Evolutionary conservation across 2,888 invertebrate species (phyloP), one percentile per base, ranked within the genome.

Genomic region (Phortica magna): DNA sequence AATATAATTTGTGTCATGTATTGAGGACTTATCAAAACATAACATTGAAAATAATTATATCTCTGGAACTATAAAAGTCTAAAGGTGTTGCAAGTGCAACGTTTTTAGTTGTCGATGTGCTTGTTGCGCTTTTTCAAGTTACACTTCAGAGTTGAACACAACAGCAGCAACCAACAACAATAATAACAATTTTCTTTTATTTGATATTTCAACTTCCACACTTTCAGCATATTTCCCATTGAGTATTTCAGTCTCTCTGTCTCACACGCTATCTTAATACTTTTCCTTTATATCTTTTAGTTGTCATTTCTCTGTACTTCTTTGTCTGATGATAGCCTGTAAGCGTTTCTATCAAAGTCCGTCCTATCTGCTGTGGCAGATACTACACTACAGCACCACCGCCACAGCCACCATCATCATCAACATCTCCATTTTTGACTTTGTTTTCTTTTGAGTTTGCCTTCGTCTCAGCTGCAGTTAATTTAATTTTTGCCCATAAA

Each of bases 401-500:
- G n/a, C n/a, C n/a, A n/a, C n/a, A n/a, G n/a, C 31, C 19, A 48
- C 48, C 67, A 42, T 42, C 14, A 14, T 22, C 48, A 14, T 48
- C 43, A 31, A 48, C 64, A 53, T 72, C 57, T 14, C 12, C 17
- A 59, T 59, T 59, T 59, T 65, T 65, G 65, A 39, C 19, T 41
- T 65, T 17, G 65, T 65, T 85, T 85, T 76, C 73, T 77, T 78
- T 75, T 83, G 77, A 59, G 39, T 55, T 78, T 76, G 65, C 22
- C 76, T 22, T 43, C 57, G 71, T 9, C 76, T 82, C 79, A 82
- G 84, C 82, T 80, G 84, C 85, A 87, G 87, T 89, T 87, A 87
- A 84, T 88, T 89, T 87, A 82, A 87, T 85, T 86, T 88, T 82
- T 84, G 85, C 82, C 83, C 88, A 88, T 88, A 88, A 89, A 89